Evolutionary conservation across 2,113 vertebrate species (phyloP).

Genomic region (Hypanus sabinus): DNA sequence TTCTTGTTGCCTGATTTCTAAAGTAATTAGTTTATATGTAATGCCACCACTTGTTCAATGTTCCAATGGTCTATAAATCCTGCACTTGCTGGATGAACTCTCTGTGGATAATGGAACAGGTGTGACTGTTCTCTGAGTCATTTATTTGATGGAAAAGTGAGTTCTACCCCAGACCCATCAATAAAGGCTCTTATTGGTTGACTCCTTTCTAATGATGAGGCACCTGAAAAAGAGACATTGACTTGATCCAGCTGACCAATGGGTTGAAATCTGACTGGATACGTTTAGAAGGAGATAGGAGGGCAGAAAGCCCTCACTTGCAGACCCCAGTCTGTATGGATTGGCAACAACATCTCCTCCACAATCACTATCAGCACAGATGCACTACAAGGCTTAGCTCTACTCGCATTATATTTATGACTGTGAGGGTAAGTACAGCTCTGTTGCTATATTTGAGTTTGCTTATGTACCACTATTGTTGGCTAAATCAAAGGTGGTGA

Average conservation of each 20-base stretch:
- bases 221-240: background rate
- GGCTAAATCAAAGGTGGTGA: too few species aligned
- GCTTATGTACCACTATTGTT: too few species aligned
- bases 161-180: background rate
- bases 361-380: too few species aligned
- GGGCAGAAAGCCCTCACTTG: background rate
- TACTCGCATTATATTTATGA: too few species aligned
- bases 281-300: background rate
- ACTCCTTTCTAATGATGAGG: background rate
- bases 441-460: too few species aligned
- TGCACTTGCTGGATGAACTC: background rate
- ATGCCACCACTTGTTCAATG: background rate
- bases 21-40: constrained; percentile 4
- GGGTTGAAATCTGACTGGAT: background rate
- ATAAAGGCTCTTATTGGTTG: background rate
- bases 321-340: too few species aligned
- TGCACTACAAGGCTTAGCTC: too few species aligned
- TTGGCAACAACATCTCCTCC: too few species aligned
- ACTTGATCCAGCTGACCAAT: background rate
- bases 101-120: background rate
- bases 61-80: background rate
- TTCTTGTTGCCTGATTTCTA: background rate
- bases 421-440: too few species aligned
- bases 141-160: too few species aligned
- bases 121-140: too few species aligned